Evolutionary conservation across 2,888 invertebrate genomes (phyloP), one percentile per base, ranked within the genome.

Genomic region (Acanthococcus lagerstroemiae): DNA sequence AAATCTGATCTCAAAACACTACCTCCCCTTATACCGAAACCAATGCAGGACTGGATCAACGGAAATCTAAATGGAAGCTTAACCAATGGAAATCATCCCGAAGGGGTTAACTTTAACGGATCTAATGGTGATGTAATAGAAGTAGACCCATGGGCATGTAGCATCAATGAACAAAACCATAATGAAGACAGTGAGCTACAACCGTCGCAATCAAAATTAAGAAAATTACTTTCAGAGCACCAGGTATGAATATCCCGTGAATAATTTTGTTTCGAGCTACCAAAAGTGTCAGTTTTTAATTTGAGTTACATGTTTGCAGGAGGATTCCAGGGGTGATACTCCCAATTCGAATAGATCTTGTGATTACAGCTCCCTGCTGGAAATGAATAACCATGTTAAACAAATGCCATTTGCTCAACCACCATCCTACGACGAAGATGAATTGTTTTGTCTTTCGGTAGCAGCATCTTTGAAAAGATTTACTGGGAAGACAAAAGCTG

Each of bases 31-130:
- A 66, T 66, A 66, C 66, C 56, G 1, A 66, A 66, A 56, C 66
- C 66, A n/a, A 66, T 66, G 66, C 66, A 66, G 24, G 66, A 66
- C 25, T 66, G 66, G 66, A 19, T 66, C n/a, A 56, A 66, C 25
- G 22, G 48, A 19, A 25, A 44, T 0, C 3, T 57, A 17, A 66
- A 66, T 19, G 55, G 65, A 9, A 46, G 17, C 19, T 15, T 55
- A 24, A n/a, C 37, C 6, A 56, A 56, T 17, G 56, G 56, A 21
- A 46, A 46, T 25, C 24, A 55, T 21, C 6, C 26, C 4, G 26
- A 48, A 1, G 52, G 22, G 7, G 30, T 26, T 17, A 52, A 50
- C 27, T 44, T 19, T 27, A 56, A 26, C 17, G 25, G 25, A 12
- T 12, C 44, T 27, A 56, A 56, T 24, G 66, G 56, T 12, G 66